phyloP scores from a whole-genome alignment of 2,113 vertebrate species.

The Melozone crissalis region DNA sequence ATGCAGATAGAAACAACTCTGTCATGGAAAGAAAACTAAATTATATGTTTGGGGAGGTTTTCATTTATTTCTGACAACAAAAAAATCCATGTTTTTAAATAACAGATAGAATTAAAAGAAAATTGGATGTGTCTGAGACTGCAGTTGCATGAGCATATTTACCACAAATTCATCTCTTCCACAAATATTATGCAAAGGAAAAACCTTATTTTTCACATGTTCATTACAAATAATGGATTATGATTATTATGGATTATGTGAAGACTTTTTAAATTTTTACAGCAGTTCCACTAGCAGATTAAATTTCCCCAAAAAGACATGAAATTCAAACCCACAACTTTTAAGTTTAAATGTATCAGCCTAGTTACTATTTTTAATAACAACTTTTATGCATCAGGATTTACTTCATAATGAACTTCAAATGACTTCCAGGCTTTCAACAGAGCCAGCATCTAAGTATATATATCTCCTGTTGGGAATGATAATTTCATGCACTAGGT shows the following conservation, averaged over 20 bases:
- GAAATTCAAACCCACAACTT: background rate
- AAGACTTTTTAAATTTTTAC: background rate
- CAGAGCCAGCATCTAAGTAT: background rate
- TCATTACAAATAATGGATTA: background rate
- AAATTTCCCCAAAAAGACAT: background rate
- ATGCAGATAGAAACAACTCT: background rate
- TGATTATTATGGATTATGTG: background rate
- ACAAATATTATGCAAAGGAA: background rate
- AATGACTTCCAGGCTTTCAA: background rate
- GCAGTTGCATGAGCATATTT: background rate
- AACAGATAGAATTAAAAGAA: background rate
- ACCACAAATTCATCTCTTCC: background rate
- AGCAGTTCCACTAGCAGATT: background rate
- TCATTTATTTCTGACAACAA: background rate
- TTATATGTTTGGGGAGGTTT: accelerated
- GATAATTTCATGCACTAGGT: background rate
- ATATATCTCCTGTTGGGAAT: background rate
- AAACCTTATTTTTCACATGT: background rate
- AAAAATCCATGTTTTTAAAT: background rate
- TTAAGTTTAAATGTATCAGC: background rate
- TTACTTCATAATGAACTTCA: background rate
- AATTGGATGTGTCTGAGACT: background rate
- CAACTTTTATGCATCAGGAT: background rate
- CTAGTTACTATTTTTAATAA: background rate
- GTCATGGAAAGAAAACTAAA: background rate